Evolutionary conservation across 1,140 invertebrate species (phyloP), one percentile per base, ranked within the genome.

Genomic region (Apocrypta bakeri): DNA sequence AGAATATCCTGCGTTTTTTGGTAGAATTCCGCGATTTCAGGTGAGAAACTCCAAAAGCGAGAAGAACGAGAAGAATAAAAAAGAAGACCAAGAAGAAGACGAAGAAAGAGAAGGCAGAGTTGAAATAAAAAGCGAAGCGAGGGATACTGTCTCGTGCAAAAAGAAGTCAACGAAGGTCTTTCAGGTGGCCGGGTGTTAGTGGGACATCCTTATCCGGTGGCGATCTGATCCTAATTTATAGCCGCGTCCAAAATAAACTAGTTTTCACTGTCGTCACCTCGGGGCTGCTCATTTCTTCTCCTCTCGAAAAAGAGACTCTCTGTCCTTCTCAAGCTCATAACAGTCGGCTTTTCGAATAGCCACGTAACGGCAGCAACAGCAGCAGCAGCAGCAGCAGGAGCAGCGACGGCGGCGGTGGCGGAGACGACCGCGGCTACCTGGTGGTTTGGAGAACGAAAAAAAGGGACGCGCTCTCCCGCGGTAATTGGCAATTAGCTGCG

Each of bases 171-270:
- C n/a, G n/a, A 84, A 87, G 84, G 86, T 90, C 87, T 88, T 89
- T 92, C 90, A 88, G 88, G 87, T 89, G 88, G 82, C 90, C 90
- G 91, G 91, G 91, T 92, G 91, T 92, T 92, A 91, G 90, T 89
- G 87, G 89, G 89, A 89, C 89, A 89, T 84, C 86, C 90, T 92
- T 92, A 92, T 92, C 91, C 90, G 86, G 86, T 89, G 89, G 91
- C 88, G 90, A 92, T 92, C 91, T 91, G 90, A 92, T 91, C 90
- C 90, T 92, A 92, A 92, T 92, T 92, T 92, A 92, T 91, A 91
- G 90, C 88, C 90, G 86, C 88, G 90, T 91, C 90, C 90, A 89
- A 91, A 92, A 92, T 92, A 92, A 92, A 92, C 91, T 92, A 92
- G 91, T 92, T 92, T 92, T 89, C 90, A 90, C 90, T 92, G 90